Evolutionary conservation across 2,797 vertebrate species (phyloP).

Genomic region (Bucorvus abyssinicus): DNA sequence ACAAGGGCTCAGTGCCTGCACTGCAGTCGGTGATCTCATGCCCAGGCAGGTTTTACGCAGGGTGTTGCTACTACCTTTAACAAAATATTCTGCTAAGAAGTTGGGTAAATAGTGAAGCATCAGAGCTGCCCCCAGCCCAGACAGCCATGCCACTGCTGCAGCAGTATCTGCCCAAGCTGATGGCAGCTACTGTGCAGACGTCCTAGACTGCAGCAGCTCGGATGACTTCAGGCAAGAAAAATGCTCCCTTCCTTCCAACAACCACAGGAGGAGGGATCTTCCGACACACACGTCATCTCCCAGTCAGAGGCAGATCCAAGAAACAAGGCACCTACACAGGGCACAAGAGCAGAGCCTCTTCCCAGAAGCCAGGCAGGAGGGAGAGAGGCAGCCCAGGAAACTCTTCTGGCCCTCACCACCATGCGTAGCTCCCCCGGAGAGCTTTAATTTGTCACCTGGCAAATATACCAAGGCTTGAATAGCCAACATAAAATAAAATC

Average conservation of each 20-base stretch:
- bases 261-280: conserved; percentile 2
- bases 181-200: background rate
- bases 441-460: background rate
- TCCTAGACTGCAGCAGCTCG: background rate
- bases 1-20: background rate
- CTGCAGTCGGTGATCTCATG: background rate
- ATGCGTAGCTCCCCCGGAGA: background rate
- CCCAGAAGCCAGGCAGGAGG: background rate
- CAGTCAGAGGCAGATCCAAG: background rate
- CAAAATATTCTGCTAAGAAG: background rate
- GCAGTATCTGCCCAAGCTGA: background rate
- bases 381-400: background rate
- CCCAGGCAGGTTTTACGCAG: background rate
- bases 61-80: background rate
- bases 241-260: conserved; percentile 31
- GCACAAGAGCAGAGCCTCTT: background rate
- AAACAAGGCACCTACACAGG: background rate
- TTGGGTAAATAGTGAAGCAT: background rate
- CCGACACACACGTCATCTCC: background rate
- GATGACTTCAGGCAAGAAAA: conserved; percentile 28
- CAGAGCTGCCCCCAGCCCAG: background rate
- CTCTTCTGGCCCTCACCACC: background rate
- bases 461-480: background rate
- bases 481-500: background rate
- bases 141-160: background rate